phyloP scores from a whole-genome alignment of 2,888 invertebrate genomes.

The Torymus texanus region DNA sequence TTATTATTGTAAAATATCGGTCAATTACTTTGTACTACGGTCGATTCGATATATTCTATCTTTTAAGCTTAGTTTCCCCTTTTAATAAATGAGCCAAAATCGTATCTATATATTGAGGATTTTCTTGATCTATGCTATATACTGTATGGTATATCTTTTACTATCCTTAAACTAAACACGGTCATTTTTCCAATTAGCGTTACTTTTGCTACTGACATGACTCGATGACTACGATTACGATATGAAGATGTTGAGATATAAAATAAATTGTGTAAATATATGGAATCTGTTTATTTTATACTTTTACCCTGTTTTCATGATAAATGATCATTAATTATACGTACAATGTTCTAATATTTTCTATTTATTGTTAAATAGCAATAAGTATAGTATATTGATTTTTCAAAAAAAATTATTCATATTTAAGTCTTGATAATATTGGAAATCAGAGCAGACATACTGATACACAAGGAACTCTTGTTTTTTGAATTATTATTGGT shows the following conservation, averaged over 20 bases:
- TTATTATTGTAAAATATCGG: conserved; percentile 7
- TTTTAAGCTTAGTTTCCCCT: conserved; percentile 31
- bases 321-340: no score
- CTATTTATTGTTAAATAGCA: no score
- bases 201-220: conserved; percentile 70
- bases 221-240: conserved; percentile 68
- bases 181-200: conserved; percentile 60
- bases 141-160: conserved; percentile 12
- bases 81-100: conserved; percentile 19
- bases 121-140: conserved; percentile 17
- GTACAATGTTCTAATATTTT: no score
- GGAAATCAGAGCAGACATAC: no score
- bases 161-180: conserved; percentile 28
- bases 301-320: neutral
- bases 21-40: conserved; percentile 19
- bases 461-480: no score
- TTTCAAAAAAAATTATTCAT: no score
- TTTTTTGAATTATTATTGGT: no score
- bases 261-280: conserved; percentile 75
- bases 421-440: no score
- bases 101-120: neutral
- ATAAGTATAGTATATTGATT: no score
- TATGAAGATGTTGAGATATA: conserved; percentile 73
- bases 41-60: conserved; percentile 22
- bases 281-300: conserved; percentile 39